Evolutionary conservation across 1,140 invertebrate species (phyloP), one percentile per base, ranked within the genome.

Genomic region (Penaeus vannamei): DNA sequence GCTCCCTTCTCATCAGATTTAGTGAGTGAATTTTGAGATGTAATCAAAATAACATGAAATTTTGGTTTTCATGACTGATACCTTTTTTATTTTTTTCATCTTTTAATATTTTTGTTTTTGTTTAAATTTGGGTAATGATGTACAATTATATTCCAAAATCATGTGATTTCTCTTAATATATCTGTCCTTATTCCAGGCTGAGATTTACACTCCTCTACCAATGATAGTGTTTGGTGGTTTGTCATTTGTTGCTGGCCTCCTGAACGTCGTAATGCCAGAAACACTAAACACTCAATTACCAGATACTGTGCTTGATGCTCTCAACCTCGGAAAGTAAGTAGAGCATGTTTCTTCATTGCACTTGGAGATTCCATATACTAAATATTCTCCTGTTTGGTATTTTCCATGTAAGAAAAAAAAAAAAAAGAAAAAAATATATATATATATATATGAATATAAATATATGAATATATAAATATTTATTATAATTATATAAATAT

Each of bases 161-260:
- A 53, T 53, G 12, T 53, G 53, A 12, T 53, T 14, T 53, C 10
- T 53, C 17, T 60, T 60, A 26, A 32, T 20, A 17, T 29, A 17
- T 61, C 32, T 29, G 14, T 64, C 64, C n/a, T 36, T n/a, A 64
- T 88, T 89, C 42, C 83, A 89, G 87, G 72, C 20, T 7, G 12
- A 36, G 59, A 53, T 89, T 26, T 89, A 89, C 77, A 59, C 59
- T 5, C 87, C 82, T 53, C 32, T 89, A 22, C 87, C 87, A 17
- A 77, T 89, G 87, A 46, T 89, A 20, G 72, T 89, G 36, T 89
- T 89, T 85, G 87, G 87, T 53, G 82, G 7, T 14, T 80, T 89
- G 61, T 77, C 87, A 53, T 22, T 89, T 20, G 61, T 85, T 26
- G 82, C 87, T 29, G 87, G 62, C 1, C 20, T 69, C 20, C 61